phyloP scores from a whole-genome alignment of 1,140 invertebrate genomes.

The Drosophila kurseongensis region DNA sequence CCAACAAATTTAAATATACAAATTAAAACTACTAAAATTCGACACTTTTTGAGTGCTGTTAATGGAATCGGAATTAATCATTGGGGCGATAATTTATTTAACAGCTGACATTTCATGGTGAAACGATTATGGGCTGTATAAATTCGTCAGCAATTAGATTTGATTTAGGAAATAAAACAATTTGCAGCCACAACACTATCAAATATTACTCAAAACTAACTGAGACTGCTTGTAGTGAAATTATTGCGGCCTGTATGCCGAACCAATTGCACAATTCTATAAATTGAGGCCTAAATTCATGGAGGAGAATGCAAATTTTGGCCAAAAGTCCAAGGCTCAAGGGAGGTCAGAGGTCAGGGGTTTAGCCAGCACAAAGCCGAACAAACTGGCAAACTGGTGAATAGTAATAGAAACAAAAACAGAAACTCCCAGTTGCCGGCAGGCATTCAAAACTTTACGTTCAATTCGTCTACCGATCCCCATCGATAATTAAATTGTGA shows the following conservation, averaged over 20 bases:
- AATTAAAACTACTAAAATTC: constrained; percentile 10
- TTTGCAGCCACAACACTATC: constrained; percentile 39
- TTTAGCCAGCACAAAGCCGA: constrained; percentile 17
- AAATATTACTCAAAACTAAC: constrained; percentile 30
- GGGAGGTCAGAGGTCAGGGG: constrained; percentile 26
- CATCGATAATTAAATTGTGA: constrained; percentile 63
- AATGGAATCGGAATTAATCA: constrained; percentile 40
- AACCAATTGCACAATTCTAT: constrained; percentile 49
- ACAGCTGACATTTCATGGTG: constrained; percentile 48
- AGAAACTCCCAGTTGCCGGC: constrained; percentile 44
- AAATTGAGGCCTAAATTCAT: constrained; percentile 50
- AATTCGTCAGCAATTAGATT: constrained; percentile 20
- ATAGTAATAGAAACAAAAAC: constrained; percentile 45
- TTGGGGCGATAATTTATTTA: constrained; percentile 36
- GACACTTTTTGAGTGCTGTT: neutral
- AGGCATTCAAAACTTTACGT: constrained; percentile 47
- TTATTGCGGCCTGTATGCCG: constrained; percentile 14
- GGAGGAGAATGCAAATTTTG: constrained; percentile 25
- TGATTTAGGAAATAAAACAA: constrained; percentile 47
- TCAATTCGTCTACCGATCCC: constrained; percentile 7
- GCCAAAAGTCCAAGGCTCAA: constrained; percentile 13
- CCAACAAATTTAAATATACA: constrained; percentile 13
- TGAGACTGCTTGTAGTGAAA: neutral
- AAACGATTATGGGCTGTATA: constrained; percentile 5
- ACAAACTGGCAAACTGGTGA: constrained; percentile 28